Evolutionary conservation across 1,140 invertebrate species (phyloP), one percentile per base, ranked within the genome.

Genomic region (Drosophila erecta): DNA sequence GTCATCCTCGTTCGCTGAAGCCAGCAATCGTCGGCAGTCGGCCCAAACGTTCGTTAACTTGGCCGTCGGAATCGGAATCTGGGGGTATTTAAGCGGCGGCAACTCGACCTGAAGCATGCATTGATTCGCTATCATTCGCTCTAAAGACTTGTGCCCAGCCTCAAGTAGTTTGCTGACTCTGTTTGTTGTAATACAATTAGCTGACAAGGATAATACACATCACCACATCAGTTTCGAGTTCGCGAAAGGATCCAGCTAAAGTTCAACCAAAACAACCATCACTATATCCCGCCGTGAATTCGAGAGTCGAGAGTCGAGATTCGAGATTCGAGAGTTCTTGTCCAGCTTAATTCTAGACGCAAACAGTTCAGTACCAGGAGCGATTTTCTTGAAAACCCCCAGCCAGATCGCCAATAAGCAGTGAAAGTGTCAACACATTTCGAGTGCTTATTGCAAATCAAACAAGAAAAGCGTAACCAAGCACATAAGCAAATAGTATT

Each of bases 41-140:
- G 46, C 30, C 43, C 44, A 40, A 65, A 41, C 49, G 76, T 43
- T 55, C 56, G 12, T 50, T 50, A 50, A 50, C 47, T 50, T 50
- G 47, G 27, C 47, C 37, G 56, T 53, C 35, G 49, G 59, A 27
- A 33, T 56, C 35, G 64, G 47, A 41, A 22, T 43, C 24, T 53
- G 65, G 57, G 84, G 80, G 91, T 92, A 92, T 92, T 92, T 92
- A 92, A 92, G 79, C 77, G 79, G 59, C 74, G 76, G 90, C 70
- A 70, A 62, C 84, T 71, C 83, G 64, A 74, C 80, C 79, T 60
- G 75, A 71, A 79, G 86, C 80, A 92, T 90, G 81, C 91, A 92
- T 92, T 92, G 91, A 89, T 92, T 92, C 89, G 91, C 91, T 92
- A 92, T 90, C 91, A 91, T 83, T 78, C 91, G 91, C 87, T 89